phyloP scores from a whole-genome alignment of 2,113 vertebrate genomes.

The Apodemus sylvaticus region DNA sequence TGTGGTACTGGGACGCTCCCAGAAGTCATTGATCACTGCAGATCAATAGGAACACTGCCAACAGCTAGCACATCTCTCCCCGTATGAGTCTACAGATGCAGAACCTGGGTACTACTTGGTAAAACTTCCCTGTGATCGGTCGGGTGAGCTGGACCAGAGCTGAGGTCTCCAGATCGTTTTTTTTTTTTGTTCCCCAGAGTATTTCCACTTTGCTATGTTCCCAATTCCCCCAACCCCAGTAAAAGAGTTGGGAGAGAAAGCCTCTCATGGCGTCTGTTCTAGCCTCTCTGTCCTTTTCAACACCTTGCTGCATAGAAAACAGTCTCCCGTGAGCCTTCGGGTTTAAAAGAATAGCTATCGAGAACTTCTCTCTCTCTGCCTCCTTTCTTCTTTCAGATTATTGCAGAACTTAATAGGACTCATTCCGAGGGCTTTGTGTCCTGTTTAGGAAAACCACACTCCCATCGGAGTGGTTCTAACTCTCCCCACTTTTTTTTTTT shows the following conservation, averaged over 20 bases:
- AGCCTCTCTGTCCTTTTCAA: background rate
- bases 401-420: background rate
- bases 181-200: background rate
- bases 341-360: background rate
- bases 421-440: background rate
- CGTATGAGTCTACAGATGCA: background rate
- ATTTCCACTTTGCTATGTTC: background rate
- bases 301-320: background rate
- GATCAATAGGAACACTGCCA: background rate
- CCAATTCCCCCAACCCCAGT: background rate
- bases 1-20: background rate
- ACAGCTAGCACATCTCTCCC: background rate
- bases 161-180: background rate
- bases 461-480: background rate
- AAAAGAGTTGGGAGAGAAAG: background rate
- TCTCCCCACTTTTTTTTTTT: constrained; percentile 47
- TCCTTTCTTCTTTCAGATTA: background rate
- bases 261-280: background rate
- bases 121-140: background rate
- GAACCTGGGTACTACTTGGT: background rate
- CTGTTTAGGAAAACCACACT: constrained; percentile 47
- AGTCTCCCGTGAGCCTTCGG: background rate
- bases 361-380: background rate
- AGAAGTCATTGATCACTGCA: background rate
- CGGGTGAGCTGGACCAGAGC: background rate